phyloP scores from a whole-genome alignment of 2,888 invertebrate species.

The Leptopilina myrica region DNA sequence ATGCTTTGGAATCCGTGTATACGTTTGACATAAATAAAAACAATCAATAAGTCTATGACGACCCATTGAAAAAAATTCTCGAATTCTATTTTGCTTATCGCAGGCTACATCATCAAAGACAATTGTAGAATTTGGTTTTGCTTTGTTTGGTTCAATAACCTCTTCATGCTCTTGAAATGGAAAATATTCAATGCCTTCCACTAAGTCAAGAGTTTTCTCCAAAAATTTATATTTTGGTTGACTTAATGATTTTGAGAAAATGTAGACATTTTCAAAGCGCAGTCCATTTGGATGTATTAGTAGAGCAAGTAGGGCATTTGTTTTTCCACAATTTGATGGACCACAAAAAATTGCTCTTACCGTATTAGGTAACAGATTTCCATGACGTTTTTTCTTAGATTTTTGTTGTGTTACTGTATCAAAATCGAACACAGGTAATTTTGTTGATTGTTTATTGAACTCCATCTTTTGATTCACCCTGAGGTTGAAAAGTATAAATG shows the following conservation, averaged over 20 bases:
- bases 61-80: too few species aligned
- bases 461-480: background rate
- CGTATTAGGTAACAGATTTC: conserved; percentile 4
- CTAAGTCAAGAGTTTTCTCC: conserved; percentile 42
- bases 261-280: background rate
- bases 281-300: conserved; percentile 19
- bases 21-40: background rate
- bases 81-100: conserved; percentile 1
- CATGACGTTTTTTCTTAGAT: background rate
- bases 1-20: conserved; percentile 27
- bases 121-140: conserved; percentile 15
- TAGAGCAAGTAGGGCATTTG: conserved; percentile 14
- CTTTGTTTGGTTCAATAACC: background rate
- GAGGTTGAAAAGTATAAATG: too few species aligned
- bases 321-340: conserved; percentile 27
- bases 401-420: background rate
- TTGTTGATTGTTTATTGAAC: background rate
- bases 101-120: background rate
- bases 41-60: too few species aligned
- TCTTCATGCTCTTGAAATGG: conserved; percentile 8
- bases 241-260: conserved; percentile 40
- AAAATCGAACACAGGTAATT: conserved; percentile 4
- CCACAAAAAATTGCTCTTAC: conserved; percentile 6
- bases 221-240: conserved; percentile 47
- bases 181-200: conserved; percentile 48